Evolutionary conservation across 2,113 vertebrate species (phyloP).

Genomic region (Saccopteryx leptura): DNA sequence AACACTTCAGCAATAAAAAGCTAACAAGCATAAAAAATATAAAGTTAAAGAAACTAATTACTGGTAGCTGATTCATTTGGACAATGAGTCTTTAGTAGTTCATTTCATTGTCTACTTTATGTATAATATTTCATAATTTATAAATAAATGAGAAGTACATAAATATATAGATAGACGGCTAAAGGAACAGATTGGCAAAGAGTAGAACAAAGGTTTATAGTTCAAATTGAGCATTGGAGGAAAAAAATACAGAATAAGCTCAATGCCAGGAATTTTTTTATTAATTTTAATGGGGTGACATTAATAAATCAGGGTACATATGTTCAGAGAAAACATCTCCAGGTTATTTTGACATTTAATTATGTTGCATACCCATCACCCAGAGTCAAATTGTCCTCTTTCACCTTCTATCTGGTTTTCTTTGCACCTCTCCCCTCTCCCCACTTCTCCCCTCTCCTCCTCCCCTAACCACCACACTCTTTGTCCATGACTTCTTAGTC

Average conservation of each 20-base stretch:
- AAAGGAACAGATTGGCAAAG: not conserved
- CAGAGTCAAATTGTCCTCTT: no score
- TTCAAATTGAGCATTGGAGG: not conserved
- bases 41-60: not conserved
- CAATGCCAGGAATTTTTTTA: not conserved
- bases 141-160: not conserved
- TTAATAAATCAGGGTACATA: no score
- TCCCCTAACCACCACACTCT: no score
- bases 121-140: not conserved
- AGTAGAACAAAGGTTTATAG: not conserved
- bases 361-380: no score
- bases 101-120: not conserved
- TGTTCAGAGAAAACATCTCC: no score
- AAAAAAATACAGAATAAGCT: not conserved
- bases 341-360: no score
- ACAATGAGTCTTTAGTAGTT: not conserved
- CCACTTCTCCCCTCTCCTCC: no score
- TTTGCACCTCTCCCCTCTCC: no score
- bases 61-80: not conserved
- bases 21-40: not conserved
- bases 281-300: no score
- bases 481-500: no score
- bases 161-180: not conserved
- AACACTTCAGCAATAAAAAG: slow-evolving; percentile 11
- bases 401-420: no score